Evolutionary conservation across 2,113 vertebrate genomes (phyloP), one percentile per base, ranked within the genome.

Genomic region (Holacanthus passer): DNA sequence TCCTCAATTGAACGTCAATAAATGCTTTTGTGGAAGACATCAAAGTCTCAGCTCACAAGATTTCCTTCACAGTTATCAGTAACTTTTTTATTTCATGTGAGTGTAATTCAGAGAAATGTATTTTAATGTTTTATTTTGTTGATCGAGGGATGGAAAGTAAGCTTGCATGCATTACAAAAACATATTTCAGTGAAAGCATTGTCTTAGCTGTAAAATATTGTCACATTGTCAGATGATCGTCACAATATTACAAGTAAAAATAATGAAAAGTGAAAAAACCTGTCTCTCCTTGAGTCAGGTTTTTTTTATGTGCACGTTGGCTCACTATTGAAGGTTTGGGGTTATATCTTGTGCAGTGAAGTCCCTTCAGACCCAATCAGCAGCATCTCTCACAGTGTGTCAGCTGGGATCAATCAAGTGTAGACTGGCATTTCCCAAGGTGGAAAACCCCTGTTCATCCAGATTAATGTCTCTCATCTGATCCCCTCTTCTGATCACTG

Each of bases 321-420:
- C 50, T 78, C 58, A 55, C 13, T 48, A 29, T 53, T 59, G 13
- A 65, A 58, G 35, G 24, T 73, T 66, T 13, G 76, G 69, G 62
- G 41, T 20, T 71, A 32, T 58, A 53, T 76, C 29, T 0, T 55
- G 45, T 64, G 67, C 22, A 45, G 5, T 68, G 20, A 29, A 68
- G n/a, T 90, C 87, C 91, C 92, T 32, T 62, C 7, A 86, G 88
- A 76, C 73, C 87, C 73, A 93, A 91, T 93, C 91, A 90, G 53
- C 24, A 56, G 56, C 22, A 37, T 72, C 53, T 77, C 52, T 56
- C 77, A 73, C 19, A 37, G 35, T 16, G 24, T 81, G 86, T 82
- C 83, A 89, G 24, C 63, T 88, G 92, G 92, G 90, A 90, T 87
- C 80, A 87, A 19, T 81, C 86, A 74, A 39, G 56, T 82, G 31